These are phyloP conservation scores for Channallabes apus DNA, from an alignment of 2,797 vertebrate genomes.

Conservation along the genomic window DNA sequence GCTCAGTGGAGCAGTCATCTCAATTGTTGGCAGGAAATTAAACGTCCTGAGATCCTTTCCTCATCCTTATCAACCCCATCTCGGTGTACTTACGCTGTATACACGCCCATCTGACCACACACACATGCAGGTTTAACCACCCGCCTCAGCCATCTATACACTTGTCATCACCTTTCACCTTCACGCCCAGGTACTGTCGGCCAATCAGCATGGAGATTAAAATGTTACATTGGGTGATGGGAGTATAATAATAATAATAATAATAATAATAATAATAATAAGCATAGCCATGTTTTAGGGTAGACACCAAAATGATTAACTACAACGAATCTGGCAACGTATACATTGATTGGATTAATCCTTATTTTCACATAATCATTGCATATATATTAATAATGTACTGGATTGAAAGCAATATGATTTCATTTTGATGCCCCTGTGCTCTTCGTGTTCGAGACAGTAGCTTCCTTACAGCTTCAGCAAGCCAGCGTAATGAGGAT, in stretches of 20 bases:
- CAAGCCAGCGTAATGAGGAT: constrained; percentile 62
- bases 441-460: background rate
- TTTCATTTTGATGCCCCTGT: background rate
- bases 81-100: constrained; percentile 24
- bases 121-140: constrained; percentile 17
- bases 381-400: background rate
- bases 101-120: constrained; percentile 30
- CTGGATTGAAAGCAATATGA: background rate
- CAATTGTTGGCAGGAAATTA: constrained; percentile 55
- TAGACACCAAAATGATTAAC: constrained; percentile 64
- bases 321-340: background rate
- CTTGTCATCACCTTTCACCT: constrained; percentile 4
- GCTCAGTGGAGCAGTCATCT: constrained; percentile 43
- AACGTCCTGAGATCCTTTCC: constrained; percentile 45
- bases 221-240: background rate
- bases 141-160: constrained; percentile 19
- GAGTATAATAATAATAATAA: constrained; percentile 67
- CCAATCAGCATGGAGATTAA: constrained; percentile 12
- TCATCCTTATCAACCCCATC: constrained; percentile 43
- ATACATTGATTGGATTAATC: background rate
- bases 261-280: constrained; percentile 48
- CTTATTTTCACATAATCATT: background rate
- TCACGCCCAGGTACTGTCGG: background rate
- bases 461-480: background rate
- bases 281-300: constrained; percentile 65